These are phyloP conservation scores for Sarcophaga subvicina DNA, from an alignment of 2,888 invertebrate genomes.

Conservation along the genomic window DNA sequence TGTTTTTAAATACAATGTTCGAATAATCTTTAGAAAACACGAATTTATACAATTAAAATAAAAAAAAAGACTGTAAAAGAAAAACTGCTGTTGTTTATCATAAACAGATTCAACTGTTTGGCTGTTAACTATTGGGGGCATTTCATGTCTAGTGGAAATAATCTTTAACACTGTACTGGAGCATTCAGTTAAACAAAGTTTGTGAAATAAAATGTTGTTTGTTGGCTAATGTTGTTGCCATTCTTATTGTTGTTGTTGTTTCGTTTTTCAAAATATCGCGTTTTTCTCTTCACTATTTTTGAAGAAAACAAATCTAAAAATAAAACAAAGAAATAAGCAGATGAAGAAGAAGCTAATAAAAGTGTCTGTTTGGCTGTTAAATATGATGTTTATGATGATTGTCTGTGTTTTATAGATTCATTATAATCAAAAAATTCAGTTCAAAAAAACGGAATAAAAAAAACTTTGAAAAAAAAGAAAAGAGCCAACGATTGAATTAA, in stretches of 20 bases:
- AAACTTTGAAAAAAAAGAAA: slow-evolving; percentile 12
- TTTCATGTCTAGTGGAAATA: slow-evolving; percentile 64
- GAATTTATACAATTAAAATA: too few species aligned
- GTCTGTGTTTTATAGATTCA: slow-evolving; percentile 13
- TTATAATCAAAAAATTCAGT: slow-evolving; percentile 25
- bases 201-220: slow-evolving; percentile 52
- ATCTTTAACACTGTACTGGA: slow-evolving; percentile 45
- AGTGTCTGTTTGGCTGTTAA: slow-evolving; percentile 61
- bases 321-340: background rate
- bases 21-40: too few species aligned
- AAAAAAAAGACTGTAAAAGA: too few species aligned
- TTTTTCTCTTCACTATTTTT: slow-evolving; percentile 43
- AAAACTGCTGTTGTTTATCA: too few species aligned
- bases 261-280: slow-evolving; percentile 46
- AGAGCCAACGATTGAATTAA: slow-evolving; percentile 1
- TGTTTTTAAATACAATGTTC: too few species aligned
- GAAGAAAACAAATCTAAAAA: background rate
- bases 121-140: slow-evolving; percentile 63
- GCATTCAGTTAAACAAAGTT: slow-evolving; percentile 58
- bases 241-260: background rate
- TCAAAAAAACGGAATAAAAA: background rate
- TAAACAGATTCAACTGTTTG: background rate
- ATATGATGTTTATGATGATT: slow-evolving; percentile 52
- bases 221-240: background rate
- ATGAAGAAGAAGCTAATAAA: slow-evolving; percentile 39